Base-by-base conservation (phyloP, 2,797 vertebrate genomes). In the Hemitrygon akajei region DNA sequence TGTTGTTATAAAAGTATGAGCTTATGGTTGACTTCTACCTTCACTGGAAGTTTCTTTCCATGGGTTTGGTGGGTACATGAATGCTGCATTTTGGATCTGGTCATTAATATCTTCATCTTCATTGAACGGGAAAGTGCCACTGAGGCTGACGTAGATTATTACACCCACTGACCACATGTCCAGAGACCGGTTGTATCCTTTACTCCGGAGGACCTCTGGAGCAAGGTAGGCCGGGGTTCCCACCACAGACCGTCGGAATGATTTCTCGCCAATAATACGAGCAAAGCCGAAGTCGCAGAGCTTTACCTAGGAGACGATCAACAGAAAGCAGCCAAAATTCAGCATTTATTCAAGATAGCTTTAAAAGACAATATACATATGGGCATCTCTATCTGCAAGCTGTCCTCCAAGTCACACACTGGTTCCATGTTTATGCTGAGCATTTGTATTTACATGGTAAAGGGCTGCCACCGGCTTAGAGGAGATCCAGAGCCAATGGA, bases 111-210 rank as follows among this genome's bases (percentile, higher is more conserved):
- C 98, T 96, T 99, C 98, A 91, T 99, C 98, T 95, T 99, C 98
- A 30, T 99, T 99, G 94, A 99, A 99, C 6, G 98, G 98, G 95
- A 99, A 99, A 0, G 98, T 99, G 94, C 98, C 98, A 92, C 98
- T 99, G 94, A 99, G 96, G 96, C 98, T 99, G 94, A 99, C 98
- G 0, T 99, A 99, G 95, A 99, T 97, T 7, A 99, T 99, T 80
- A 99, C 98, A 27, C 98, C 98, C 82, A 99, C 98, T 0, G 98
- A 99, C 98, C 98, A 99, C 98, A 99, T 99, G 96, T 99, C 98
- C 58, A 99, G 96, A 0, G 98, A 99, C 93, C 98, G 98, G 96
- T 99, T 99, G 97, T 99, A 99, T 95, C 98, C 98, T 96, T 99
- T 99, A 95, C 98, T 99, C 80, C 98, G 97, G 94, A 99, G 98